Conservation (phyloP, 2,113 vertebrate species). For the Abramis brama region DNA sequence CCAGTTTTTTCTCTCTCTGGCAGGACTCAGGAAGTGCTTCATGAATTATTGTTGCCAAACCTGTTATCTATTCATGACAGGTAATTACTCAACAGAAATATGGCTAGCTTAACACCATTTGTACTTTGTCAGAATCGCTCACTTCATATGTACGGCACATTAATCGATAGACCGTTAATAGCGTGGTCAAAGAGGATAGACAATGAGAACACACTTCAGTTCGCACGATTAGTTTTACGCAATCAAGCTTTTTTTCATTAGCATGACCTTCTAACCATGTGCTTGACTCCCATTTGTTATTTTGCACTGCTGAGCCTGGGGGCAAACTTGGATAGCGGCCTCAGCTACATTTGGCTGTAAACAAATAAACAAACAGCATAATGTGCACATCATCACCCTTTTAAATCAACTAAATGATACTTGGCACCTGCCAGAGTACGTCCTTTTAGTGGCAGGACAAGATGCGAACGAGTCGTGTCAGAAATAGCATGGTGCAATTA, state of each 20-base stretch:
- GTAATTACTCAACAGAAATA: constrained; percentile 55
- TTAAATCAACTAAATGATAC: constrained; percentile 56
- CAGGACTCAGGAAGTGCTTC: constrained; percentile 30
- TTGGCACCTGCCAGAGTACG: constrained; percentile 52
- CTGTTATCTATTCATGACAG: constrained; percentile 50
- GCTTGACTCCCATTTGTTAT: background rate
- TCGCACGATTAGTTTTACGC: background rate
- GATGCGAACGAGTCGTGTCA: constrained; percentile 42
- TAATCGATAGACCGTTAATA: constrained; percentile 44
- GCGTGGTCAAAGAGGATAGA: background rate
- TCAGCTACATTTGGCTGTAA: constrained; percentile 51
- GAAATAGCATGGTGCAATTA: constrained; percentile 45
- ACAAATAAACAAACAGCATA: constrained; percentile 53
- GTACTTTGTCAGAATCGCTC: constrained; percentile 23
- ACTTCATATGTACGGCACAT: constrained; percentile 21
- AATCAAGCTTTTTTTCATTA: constrained; percentile 23
- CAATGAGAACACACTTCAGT: constrained; percentile 24
- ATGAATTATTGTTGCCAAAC: constrained; percentile 54
- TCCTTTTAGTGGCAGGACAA: constrained; percentile 26
- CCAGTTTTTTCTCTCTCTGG: constrained; percentile 10
- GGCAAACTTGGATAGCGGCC: constrained; percentile 30
- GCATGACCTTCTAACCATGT: constrained; percentile 11
- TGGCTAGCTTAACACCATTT: constrained; percentile 44
- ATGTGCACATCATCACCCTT: constrained; percentile 53
- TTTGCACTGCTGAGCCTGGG: background rate